These are phyloP conservation scores for Myotis myotis DNA, from an alignment of 2,797 vertebrate species.

Conservation along the genomic window DNA sequence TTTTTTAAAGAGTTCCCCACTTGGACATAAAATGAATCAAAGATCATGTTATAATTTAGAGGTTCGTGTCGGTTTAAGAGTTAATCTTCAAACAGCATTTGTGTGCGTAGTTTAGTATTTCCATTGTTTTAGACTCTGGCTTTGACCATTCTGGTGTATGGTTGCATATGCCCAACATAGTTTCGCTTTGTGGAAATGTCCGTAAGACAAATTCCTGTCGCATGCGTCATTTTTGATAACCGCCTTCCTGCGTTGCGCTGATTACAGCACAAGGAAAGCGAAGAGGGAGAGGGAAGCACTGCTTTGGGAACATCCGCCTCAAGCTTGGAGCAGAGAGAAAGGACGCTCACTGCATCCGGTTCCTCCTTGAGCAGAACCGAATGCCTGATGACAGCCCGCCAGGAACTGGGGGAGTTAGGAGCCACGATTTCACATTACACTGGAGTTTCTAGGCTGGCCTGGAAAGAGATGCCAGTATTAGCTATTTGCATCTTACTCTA, in stretches of 20 bases:
- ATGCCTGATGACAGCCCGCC: slow-evolving; percentile 44
- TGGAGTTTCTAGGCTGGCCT: slow-evolving; percentile 56
- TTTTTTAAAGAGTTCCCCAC: not conserved
- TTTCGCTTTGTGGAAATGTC: slow-evolving; percentile 13
- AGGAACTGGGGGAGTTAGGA: slow-evolving; percentile 41
- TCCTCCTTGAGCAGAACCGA: slow-evolving; percentile 46
- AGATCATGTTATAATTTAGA: not conserved
- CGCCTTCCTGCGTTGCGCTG: slow-evolving; percentile 42
- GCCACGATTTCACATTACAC: slow-evolving; percentile 54
- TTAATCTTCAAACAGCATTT: not conserved
- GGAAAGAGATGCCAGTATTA: slow-evolving; percentile 68
- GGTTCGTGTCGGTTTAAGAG: not conserved
- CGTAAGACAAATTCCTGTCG: slow-evolving; percentile 10
- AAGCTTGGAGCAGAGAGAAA: slow-evolving; percentile 31
- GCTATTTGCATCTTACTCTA: slow-evolving; percentile 72
- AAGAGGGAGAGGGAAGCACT: not conserved
- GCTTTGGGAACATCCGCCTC: not conserved
- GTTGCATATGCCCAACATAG: not conserved
- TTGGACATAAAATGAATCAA: not conserved
- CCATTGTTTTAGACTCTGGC: slow-evolving; percentile 1
- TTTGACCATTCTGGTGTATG: not conserved
- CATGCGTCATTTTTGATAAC: slow-evolving; percentile 45
- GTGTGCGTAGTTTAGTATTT: not conserved
- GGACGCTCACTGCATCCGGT: not conserved
- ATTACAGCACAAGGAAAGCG: not conserved